These are phyloP conservation scores for Conus canariensis DNA, from an alignment of 2,888 invertebrate species.

Conservation along the genomic window DNA sequence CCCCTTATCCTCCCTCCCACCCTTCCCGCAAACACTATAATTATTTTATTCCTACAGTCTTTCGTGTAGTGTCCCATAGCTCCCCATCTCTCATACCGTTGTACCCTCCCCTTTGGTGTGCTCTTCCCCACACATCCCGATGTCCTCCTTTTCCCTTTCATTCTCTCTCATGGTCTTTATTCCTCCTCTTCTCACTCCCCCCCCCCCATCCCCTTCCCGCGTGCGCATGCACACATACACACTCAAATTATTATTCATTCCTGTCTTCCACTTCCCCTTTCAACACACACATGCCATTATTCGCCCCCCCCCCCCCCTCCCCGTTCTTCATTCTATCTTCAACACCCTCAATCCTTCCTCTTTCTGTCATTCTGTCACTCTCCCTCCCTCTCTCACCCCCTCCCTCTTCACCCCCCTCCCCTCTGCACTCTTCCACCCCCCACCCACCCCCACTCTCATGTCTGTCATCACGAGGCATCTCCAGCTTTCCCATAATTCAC, in stretches of 20 bases:
- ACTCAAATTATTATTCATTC: too few species aligned
- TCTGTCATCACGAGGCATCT: slow-evolving; percentile 12
- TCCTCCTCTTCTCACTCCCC: background rate
- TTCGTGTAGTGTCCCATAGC: too few species aligned
- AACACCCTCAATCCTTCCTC: background rate
- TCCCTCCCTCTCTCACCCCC: too few species aligned
- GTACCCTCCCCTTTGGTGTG: too few species aligned
- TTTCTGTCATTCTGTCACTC: background rate
- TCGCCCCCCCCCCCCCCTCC: background rate
- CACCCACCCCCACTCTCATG: background rate
- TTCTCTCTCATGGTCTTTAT: background rate
- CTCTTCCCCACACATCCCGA: too few species aligned
- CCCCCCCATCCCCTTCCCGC: background rate
- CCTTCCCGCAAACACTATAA: background rate
- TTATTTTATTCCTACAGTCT: background rate
- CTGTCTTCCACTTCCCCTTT: too few species aligned
- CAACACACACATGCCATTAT: too few species aligned
- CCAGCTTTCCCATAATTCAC: slow-evolving; percentile 10
- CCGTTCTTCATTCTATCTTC: background rate
- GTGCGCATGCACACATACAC: too few species aligned
- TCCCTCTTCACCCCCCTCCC: background rate
- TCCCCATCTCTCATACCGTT: too few species aligned
- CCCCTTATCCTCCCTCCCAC: background rate
- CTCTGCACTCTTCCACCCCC: background rate
- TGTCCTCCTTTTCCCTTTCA: too few species aligned